A percentile compares a stretch with the other conserved stretches of the same genome.
Evolutionary conservation across 2,797 vertebrate species (phyloP).

Genomic region (Melanotaenia trifasciata): DNA sequence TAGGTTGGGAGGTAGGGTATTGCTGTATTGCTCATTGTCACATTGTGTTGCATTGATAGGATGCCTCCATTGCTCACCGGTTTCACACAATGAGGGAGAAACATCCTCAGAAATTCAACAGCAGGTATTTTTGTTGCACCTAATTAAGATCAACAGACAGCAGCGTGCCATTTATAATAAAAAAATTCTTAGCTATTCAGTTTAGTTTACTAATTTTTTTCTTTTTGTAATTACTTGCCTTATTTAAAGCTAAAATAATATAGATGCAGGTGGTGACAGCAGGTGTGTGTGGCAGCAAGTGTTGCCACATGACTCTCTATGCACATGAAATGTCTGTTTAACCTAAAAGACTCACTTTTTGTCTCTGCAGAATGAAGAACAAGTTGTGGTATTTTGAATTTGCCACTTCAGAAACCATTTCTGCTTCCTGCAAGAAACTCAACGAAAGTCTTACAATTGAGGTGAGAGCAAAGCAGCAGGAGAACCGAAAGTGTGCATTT

Average conservation of each 20-base stretch:
- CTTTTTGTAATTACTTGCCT: background rate
- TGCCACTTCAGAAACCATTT: conserved; percentile 95
- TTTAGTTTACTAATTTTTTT: conserved; percentile 8
- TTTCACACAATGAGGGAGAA: conserved; percentile 96
- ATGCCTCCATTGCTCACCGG: conserved; percentile 94
- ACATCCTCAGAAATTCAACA: conserved; percentile 96
- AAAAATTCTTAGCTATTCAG: no score
- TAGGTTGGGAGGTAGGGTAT: background rate
- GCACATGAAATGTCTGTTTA: conserved; percentile 32
- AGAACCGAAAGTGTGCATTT: conserved; percentile 5
- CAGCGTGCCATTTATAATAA: no score
- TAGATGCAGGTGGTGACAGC: conserved; percentile 39
- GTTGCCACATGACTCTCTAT: conserved; percentile 11
- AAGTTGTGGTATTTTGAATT: conserved; percentile 98
- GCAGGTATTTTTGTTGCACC: conserved; percentile 82
- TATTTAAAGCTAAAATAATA: conserved; percentile 17
- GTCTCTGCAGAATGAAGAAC: conserved; percentile 92
- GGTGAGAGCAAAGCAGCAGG: conserved; percentile 74
- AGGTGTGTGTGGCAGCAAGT: conserved; percentile 43
- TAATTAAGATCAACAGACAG: no score
- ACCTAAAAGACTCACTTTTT: conserved; percentile 21
- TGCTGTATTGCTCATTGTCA: conserved; percentile 3
- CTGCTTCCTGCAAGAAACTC: conserved; percentile 93
- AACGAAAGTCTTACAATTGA: conserved; percentile 90
- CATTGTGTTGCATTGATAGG: conserved; percentile 77